These are phyloP conservation scores for Homarus gammarus DNA, from an alignment of 2,888 invertebrate genomes.

Conservation along the genomic window DNA sequence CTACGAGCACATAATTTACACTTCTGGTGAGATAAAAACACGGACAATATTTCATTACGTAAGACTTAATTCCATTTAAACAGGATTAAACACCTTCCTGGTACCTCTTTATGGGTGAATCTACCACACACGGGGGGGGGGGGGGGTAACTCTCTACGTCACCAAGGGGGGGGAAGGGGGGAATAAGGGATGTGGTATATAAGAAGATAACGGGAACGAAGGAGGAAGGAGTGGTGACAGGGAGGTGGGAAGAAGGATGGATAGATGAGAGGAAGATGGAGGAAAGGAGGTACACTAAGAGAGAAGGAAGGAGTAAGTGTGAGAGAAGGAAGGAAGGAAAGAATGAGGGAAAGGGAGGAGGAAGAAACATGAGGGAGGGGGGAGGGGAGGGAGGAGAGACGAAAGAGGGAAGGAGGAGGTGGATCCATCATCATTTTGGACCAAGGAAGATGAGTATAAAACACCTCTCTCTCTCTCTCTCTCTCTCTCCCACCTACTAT, in stretches of 20 bases:
- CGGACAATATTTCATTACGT: too few species aligned
- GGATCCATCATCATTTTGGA: background rate
- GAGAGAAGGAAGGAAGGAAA: too few species aligned
- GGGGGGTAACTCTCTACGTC: too few species aligned
- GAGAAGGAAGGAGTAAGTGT: too few species aligned
- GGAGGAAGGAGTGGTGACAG: background rate
- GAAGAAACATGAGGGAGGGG: background rate
- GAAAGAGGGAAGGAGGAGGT: background rate
- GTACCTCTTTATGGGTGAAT: too few species aligned
- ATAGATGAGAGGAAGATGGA: background rate
- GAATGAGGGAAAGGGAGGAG: background rate
- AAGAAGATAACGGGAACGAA: background rate
- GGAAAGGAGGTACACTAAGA: background rate
- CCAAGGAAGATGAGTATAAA: background rate
- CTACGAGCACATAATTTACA: too few species aligned
- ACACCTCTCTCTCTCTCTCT: background rate
- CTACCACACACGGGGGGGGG: too few species aligned
- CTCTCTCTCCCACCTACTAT: background rate
- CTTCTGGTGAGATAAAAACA: too few species aligned
- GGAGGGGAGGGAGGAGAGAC: background rate
- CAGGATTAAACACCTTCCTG: too few species aligned
- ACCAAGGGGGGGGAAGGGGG: background rate
- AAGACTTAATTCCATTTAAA: too few species aligned
- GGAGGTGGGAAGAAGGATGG: background rate
- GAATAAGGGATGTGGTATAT: too few species aligned